A percentile compares a stretch with the other conserved stretches of the same genome.
phyloP scores from a whole-genome alignment of 2,888 invertebrate genomes.

The Chymomyza procnemis region DNA sequence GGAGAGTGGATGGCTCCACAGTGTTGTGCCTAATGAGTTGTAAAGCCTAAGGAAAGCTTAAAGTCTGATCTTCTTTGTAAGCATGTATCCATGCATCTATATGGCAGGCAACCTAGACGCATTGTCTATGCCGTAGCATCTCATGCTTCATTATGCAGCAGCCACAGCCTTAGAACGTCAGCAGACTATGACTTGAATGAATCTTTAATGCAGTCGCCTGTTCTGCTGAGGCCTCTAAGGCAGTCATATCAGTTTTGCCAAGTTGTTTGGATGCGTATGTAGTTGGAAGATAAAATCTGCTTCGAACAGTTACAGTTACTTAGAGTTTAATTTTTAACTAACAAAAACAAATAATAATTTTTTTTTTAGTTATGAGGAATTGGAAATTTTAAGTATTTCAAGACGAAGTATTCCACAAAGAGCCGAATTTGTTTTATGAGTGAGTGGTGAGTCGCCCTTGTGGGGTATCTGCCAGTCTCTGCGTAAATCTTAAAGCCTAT shows the following conservation, averaged over 20 bases:
- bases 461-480: no score
- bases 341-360: no score
- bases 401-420: no score
- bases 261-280: background rate
- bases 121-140: slow-evolving; percentile 36
- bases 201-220: slow-evolving; percentile 7
- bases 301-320: no score
- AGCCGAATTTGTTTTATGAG: no score
- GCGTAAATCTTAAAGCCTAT: no score
- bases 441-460: no score
- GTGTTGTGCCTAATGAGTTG: slow-evolving; percentile 54
- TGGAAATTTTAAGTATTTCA: no score
- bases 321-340: no score
- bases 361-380: no score
- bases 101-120: slow-evolving; percentile 40
- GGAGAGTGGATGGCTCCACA: no score
- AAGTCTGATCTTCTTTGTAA: slow-evolving; percentile 18
- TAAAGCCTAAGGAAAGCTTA: slow-evolving; percentile 32
- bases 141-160: slow-evolving; percentile 58
- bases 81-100: slow-evolving; percentile 20
- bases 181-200: slow-evolving; percentile 34
- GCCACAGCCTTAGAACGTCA: background rate
- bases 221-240: background rate
- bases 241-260: background rate
- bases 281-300: no score